Evolutionary conservation across 2,113 vertebrate species (phyloP).

Genomic region (Rhea americana): DNA sequence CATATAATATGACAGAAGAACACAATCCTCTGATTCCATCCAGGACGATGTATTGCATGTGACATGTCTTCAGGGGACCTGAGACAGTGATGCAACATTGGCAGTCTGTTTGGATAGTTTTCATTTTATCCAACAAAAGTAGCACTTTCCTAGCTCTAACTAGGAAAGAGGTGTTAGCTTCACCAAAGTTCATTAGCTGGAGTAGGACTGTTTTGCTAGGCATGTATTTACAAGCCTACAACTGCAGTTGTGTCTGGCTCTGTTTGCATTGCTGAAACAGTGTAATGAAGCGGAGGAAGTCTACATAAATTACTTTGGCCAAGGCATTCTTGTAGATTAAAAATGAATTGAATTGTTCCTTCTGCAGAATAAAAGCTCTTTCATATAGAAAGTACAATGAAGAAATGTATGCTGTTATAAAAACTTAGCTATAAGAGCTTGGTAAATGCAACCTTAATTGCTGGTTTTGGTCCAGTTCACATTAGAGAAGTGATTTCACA

Average conservation of each 20-base stretch:
- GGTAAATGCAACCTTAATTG: background rate
- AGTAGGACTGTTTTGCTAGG: background rate
- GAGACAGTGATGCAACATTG: background rate
- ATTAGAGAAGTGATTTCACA: background rate
- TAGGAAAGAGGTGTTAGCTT: background rate
- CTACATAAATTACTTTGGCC: background rate
- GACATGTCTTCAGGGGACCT: background rate
- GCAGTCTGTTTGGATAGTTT: background rate
- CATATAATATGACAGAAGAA: background rate
- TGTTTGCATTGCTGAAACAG: background rate
- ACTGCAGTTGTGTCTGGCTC: background rate
- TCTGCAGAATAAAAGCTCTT: background rate
- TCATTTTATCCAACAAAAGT: background rate
- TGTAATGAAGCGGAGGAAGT: background rate
- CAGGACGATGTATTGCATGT: background rate
- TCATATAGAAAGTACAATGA: background rate
- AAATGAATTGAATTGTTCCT: slow-evolving; percentile 14
- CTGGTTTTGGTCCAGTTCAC: background rate
- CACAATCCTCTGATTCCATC: background rate
- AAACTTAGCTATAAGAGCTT: background rate
- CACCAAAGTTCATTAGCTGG: slow-evolving; percentile 1
- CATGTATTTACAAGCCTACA: slow-evolving; percentile 38
- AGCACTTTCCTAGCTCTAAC: background rate
- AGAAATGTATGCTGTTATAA: background rate
- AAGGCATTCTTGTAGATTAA: background rate